Conservation (phyloP, 2,888 invertebrate genomes). For the Synanthedon vespiformis region DNA sequence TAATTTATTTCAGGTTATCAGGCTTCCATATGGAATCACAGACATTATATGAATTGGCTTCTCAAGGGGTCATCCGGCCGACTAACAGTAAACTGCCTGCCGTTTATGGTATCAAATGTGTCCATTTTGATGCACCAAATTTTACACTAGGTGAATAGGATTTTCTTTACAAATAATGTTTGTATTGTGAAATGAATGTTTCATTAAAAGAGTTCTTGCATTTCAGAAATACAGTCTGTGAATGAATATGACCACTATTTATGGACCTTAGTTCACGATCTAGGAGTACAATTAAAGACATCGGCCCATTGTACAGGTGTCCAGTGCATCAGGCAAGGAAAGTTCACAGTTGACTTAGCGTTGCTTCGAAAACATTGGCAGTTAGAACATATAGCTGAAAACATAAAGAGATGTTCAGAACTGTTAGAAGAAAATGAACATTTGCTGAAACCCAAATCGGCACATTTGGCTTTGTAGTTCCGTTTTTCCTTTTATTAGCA, state of each 20-base stretch:
- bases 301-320: conserved; percentile 84
- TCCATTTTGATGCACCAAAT: conserved; percentile 83
- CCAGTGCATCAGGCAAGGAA: conserved; percentile 85
- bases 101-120: conserved; percentile 87
- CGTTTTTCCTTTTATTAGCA: too few relatives aligned
- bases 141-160: conserved; percentile 80
- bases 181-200: too few relatives aligned
- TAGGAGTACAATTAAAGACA: conserved; percentile 83
- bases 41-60: conserved; percentile 89
- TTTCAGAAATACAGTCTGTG: conserved; percentile 83
- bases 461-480: conserved; percentile 24
- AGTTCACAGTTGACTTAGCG: conserved; percentile 81
- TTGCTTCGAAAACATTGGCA: conserved; percentile 87
- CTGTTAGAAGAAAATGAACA: conserved; percentile 63
- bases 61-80: conserved; percentile 85
- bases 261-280: conserved; percentile 81
- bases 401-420: conserved; percentile 69
- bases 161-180: too few relatives aligned
- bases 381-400: conserved; percentile 75
- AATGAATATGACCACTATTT: conserved; percentile 88
- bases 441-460: conserved; percentile 48
- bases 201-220: background rate
- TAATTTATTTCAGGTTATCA: conserved; percentile 63
- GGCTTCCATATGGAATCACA: conserved; percentile 89
- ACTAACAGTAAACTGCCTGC: conserved; percentile 76